Evolutionary conservation across 2,113 vertebrate species (phyloP).

Genomic region (Cyprinus carpio): DNA sequence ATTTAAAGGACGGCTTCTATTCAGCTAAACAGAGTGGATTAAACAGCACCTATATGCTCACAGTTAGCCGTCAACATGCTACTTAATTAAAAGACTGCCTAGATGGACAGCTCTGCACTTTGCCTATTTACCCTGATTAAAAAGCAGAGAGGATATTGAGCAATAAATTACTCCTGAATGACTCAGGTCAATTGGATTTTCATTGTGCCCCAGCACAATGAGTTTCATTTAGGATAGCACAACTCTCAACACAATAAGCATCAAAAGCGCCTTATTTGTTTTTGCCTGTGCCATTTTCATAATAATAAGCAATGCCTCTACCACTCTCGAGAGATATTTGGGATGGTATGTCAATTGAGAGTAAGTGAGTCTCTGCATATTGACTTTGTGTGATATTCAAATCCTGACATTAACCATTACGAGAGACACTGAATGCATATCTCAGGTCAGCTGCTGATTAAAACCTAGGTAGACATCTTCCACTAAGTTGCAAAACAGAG

Average conservation of each 20-base stretch:
- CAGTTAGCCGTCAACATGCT: constrained; percentile 52
- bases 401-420: background rate
- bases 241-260: background rate
- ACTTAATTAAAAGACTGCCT: constrained; percentile 67
- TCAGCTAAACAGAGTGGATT: constrained; percentile 66
- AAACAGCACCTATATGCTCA: constrained; percentile 61
- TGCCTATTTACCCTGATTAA: constrained; percentile 43
- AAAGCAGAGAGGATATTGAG: constrained; percentile 28
- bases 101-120: constrained; percentile 29
- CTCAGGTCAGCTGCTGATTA: background rate
- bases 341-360: background rate
- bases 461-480: background rate
- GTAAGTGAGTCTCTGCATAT: background rate
- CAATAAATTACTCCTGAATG: constrained; percentile 43
- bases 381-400: background rate
- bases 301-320: background rate
- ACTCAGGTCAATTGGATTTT: constrained; percentile 57
- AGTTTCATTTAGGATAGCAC: background rate
- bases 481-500: background rate
- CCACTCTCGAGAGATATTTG: background rate
- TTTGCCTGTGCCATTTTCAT: background rate
- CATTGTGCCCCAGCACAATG: constrained; percentile 30
- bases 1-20: constrained; percentile 64
- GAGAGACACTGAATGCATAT: background rate
- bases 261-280: background rate